Evolutionary conservation across 2,888 invertebrate genomes (phyloP).

Genomic region (Alloscopus bannaensis): DNA sequence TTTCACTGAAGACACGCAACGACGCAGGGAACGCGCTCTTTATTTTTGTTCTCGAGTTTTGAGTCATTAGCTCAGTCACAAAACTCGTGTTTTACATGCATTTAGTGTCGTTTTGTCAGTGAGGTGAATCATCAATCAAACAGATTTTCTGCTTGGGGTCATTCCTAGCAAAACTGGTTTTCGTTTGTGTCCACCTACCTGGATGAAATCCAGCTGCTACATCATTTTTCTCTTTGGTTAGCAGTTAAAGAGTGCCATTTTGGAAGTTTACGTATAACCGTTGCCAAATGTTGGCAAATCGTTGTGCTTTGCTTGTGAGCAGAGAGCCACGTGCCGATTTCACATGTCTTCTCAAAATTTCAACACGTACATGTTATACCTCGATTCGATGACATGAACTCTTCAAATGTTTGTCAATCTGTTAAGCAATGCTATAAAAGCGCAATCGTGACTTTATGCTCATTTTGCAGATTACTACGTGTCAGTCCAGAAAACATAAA

Average conservation of each 20-base stretch:
- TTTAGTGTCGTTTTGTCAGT: slow-evolving; percentile 20
- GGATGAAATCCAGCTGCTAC: background rate
- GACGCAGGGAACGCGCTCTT: background rate
- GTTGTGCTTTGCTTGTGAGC: no score
- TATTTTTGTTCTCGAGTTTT: slow-evolving; percentile 17
- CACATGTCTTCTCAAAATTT: no score
- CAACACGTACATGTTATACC: background rate
- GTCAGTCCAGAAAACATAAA: background rate
- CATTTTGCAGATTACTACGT: slow-evolving; percentile 19
- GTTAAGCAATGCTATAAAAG: background rate
- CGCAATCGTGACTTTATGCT: slow-evolving; percentile 25
- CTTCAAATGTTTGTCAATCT: background rate
- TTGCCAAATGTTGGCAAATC: no score
- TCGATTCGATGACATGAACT: no score
- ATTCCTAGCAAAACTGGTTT: background rate
- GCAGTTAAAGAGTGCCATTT: no score
- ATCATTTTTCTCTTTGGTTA: no score
- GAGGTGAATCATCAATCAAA: slow-evolving; percentile 50
- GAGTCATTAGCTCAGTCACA: slow-evolving; percentile 25
- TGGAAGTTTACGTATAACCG: no score
- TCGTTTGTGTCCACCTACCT: background rate
- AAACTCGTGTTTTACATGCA: slow-evolving; percentile 33
- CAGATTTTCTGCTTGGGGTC: slow-evolving; percentile 1
- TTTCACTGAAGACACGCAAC: slow-evolving; percentile 13
- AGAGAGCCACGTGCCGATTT: no score